Evolutionary conservation across 1,140 invertebrate species (phyloP).

Genomic region (Aphelinus atriplicis): DNA sequence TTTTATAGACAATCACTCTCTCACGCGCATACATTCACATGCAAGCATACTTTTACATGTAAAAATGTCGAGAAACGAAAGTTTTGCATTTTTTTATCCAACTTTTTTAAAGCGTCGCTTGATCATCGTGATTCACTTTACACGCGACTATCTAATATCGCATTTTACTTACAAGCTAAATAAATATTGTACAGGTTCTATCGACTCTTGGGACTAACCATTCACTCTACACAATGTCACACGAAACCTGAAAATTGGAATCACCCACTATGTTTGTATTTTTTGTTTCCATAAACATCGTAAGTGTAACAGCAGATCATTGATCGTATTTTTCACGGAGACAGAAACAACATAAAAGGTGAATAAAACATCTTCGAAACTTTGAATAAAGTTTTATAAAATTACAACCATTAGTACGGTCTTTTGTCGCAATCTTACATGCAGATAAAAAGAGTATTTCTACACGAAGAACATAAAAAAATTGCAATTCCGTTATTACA

Average conservation of each 20-base stretch:
- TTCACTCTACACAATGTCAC: conserved; percentile 1
- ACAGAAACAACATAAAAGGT: too few relatives aligned
- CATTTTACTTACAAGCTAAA: conserved; percentile 46
- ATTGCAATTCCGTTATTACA: neutral
- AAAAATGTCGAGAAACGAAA: conserved; percentile 13
- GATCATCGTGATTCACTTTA: neutral
- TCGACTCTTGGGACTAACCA: conserved; percentile 37
- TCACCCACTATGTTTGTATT: too few relatives aligned
- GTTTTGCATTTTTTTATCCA: neutral
- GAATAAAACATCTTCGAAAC: neutral
- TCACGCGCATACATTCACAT: too few relatives aligned
- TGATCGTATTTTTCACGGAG: too few relatives aligned
- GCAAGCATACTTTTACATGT: neutral
- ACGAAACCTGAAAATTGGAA: neutral
- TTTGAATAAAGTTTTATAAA: conserved; percentile 24
- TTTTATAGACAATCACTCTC: conserved; percentile 16
- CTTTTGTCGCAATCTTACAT: neutral
- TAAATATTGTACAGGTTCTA: conserved; percentile 57
- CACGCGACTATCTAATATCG: neutral
- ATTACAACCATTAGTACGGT: conserved; percentile 26
- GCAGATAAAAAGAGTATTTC: neutral
- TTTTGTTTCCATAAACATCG: too few relatives aligned
- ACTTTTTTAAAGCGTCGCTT: conserved; percentile 18
- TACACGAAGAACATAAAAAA: conserved; percentile 16
- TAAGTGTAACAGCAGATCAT: too few relatives aligned